Conservation (phyloP, 30 jellyfish, hydroid and myxozoan genomes). For the Aurelia aurita region DNA sequence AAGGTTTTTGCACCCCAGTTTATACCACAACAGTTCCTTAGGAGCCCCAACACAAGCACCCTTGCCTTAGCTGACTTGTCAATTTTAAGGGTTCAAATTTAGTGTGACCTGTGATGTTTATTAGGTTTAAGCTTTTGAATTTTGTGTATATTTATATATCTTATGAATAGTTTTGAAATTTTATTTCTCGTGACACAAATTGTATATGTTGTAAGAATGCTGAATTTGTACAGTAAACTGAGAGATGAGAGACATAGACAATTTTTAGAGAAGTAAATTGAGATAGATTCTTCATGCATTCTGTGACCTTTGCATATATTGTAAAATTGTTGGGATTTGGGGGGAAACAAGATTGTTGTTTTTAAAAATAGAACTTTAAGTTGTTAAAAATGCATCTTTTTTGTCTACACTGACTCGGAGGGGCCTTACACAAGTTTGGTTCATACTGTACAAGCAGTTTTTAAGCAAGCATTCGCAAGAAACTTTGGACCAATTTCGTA, state of each 20-base stretch:
- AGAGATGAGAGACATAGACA: neutral
- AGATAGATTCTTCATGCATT: neutral
- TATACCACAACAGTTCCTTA: no score
- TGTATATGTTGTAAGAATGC: constrained; percentile 60
- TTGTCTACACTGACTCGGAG: no score
- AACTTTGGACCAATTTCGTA: no score
- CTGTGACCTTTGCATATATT: constrained; percentile 44
- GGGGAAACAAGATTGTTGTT: constrained; percentile 23
- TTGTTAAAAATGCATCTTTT: neutral
- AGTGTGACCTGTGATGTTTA: neutral
- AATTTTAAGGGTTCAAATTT: no score
- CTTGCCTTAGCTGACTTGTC: no score
- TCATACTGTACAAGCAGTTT: no score
- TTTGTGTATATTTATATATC: constrained; percentile 41
- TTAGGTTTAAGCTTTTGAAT: constrained; percentile 12
- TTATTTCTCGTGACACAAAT: constrained; percentile 44
- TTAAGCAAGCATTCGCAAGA: no score
- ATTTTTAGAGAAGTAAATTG: constrained; percentile 25
- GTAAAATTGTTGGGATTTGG: constrained; percentile 50
- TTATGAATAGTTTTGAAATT: constrained; percentile 52
- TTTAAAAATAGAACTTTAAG: constrained; percentile 18
- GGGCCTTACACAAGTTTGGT: no score
- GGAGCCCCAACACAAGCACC: no score
- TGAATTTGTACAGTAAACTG: constrained; percentile 52
- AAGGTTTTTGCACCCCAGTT: no score